Base-by-base conservation (phyloP, 2,797 vertebrate genomes). In the Tangara arthus region DNA sequence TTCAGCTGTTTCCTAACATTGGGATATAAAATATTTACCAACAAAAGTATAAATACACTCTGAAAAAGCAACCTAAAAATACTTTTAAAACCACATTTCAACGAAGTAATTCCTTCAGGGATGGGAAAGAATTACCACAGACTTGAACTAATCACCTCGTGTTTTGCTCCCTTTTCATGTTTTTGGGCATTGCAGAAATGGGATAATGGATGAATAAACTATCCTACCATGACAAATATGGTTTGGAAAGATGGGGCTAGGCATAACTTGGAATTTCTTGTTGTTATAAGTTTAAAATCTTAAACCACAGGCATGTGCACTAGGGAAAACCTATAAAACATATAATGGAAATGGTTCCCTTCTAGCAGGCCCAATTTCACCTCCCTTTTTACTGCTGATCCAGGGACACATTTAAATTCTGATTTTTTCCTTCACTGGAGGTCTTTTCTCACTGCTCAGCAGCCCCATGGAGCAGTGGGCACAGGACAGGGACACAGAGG, bases 1-100 rank as follows among this genome's bases (percentile, higher is more conserved):
- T 92, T 94, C 52, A 68, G 70, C 61, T 9, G 5, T 22, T 90
- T 66, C 82, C 76, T 79, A 88, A 87, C 65, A 57, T 42, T 77
- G 4, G 11, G 61, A 78, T 80, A 90, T 88, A 78, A 93, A 96
- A 94, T 93, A 95, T 95, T 96, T 92, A 94, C 94, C 80, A 96
- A 82, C 57, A 85, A 65, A 91, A 93, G 34, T 75, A 93, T 57
- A 91, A 95, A 86, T 30, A 82, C 26, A 56, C 23, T 35, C 53
- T 41, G 56, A 80, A 96, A 89, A 93, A 70, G n/a, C 70, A 90
- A 70, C 56, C 91, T 84, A 94, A 81, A 94, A 96, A 90, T 91
- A 91, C 53, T 87, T 76, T 8, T 17, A 84, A 95, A 97, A 53
- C 77, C 77, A 81, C 92, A 83, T 90, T 95, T 61, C 89, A 91